These are phyloP conservation scores for Timema cristinae DNA, from an alignment of 2,888 invertebrate species.

Conservation along the genomic window DNA sequence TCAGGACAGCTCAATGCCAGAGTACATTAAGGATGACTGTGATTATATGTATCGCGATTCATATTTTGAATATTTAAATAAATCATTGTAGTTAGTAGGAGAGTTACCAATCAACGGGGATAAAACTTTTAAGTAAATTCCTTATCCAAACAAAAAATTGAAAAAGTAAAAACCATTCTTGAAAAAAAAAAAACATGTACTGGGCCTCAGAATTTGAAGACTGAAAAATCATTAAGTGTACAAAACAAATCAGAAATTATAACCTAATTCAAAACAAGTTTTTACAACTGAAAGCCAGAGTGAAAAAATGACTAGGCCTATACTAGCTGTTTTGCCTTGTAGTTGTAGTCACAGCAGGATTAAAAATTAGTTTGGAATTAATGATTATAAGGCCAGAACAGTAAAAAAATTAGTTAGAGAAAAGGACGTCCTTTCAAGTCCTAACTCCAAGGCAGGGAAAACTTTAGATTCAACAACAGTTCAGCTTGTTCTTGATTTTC, in stretches of 20 bases:
- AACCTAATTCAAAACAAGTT: background rate
- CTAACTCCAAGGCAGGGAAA: conserved; percentile 8
- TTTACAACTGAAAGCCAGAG: background rate
- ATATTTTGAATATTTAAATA: background rate
- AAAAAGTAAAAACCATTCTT: background rate
- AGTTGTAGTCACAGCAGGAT: background rate
- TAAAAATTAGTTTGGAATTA: background rate
- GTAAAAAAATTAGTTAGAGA: conserved; percentile 4
- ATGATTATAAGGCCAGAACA: conserved; percentile 9
- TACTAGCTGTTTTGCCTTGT: background rate
- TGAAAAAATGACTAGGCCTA: background rate
- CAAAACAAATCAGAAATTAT: background rate
- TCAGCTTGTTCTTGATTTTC: background rate
- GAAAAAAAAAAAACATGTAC: conserved; percentile 5
- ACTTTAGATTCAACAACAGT: conserved; percentile 6
- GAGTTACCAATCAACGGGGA: background rate
- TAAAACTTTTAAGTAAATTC: background rate
- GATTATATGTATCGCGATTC: background rate
- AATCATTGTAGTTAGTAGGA: conserved; percentile 2
- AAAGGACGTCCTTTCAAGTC: background rate
- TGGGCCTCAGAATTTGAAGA: background rate
- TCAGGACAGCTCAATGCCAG: background rate
- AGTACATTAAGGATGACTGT: background rate
- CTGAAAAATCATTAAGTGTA: background rate
- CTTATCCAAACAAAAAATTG: background rate